phyloP scores from a whole-genome alignment of 2,113 vertebrate species.

The Salminus brasiliensis region DNA sequence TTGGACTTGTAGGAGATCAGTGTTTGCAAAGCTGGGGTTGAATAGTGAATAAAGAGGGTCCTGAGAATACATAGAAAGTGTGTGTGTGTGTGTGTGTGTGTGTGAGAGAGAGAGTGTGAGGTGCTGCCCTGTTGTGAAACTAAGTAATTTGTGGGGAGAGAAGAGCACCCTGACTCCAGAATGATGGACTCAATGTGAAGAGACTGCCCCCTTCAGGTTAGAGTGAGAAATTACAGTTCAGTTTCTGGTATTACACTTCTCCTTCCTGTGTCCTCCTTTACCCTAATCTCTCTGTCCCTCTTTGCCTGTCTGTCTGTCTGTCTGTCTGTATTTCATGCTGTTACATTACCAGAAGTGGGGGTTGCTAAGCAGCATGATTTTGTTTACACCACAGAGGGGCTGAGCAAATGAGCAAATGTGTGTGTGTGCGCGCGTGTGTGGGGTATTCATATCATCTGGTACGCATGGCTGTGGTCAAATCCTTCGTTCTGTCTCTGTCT shows the following conservation, averaged over 20 bases:
- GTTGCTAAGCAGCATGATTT: conserved; percentile 62
- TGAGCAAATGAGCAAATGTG: conserved; percentile 3
- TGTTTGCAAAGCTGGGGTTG: not conserved
- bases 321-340: no score
- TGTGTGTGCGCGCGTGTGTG: not conserved
- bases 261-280: not conserved
- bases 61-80: not conserved
- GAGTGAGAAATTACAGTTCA: conserved; percentile 18
- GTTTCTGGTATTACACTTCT: not conserved
- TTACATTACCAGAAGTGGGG: conserved; percentile 27
- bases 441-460: conserved; percentile 53
- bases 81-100: conserved; percentile 2
- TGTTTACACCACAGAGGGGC: conserved; percentile 59
- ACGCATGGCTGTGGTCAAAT: conserved; percentile 47
- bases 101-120: no score
- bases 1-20: not conserved
- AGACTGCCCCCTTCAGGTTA: conserved; percentile 50
- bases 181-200: conserved; percentile 25
- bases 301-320: not conserved
- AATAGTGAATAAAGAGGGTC: conserved; percentile 19
- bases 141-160: not conserved
- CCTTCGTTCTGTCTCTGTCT: conserved; percentile 28
- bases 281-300: conserved; percentile 8
- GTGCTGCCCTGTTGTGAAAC: not conserved
- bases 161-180: not conserved